Evolutionary conservation across 2,113 vertebrate species (phyloP).

Genomic region (Mionectes macconnelli): DNA sequence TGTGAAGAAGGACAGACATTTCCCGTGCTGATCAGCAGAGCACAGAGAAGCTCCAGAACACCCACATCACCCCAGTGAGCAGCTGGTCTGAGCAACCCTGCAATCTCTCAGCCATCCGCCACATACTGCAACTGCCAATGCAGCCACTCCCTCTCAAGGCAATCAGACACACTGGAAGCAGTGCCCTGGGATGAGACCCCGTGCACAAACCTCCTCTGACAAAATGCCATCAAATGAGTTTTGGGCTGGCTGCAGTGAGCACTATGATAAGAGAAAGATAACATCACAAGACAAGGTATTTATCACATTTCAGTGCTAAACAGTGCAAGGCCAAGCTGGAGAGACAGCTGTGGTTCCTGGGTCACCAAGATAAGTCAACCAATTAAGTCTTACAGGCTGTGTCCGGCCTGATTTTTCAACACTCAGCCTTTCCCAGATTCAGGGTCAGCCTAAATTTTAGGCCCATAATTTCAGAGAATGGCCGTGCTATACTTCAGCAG

Average conservation of each 20-base stretch:
- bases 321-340: rapidly evolving
- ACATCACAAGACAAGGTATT: neutral
- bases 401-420: neutral
- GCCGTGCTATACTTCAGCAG: neutral
- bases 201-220: neutral
- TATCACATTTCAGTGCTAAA: neutral
- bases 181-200: neutral
- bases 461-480: neutral
- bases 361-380: neutral
- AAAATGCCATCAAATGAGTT: rapidly evolving
- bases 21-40: neutral
- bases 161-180: neutral
- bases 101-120: neutral
- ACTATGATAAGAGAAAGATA: neutral
- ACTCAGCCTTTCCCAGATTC: neutral
- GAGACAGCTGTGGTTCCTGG: neutral
- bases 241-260: neutral
- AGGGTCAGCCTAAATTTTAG: neutral
- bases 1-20: neutral
- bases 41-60: neutral
- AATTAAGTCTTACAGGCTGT: neutral
- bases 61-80: neutral
- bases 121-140: rapidly evolving
- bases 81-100: neutral
- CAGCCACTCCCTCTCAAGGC: neutral